These are phyloP conservation scores for Augochlorella aurata DNA, from an alignment of 2,888 invertebrate species.

Conservation along the genomic window DNA sequence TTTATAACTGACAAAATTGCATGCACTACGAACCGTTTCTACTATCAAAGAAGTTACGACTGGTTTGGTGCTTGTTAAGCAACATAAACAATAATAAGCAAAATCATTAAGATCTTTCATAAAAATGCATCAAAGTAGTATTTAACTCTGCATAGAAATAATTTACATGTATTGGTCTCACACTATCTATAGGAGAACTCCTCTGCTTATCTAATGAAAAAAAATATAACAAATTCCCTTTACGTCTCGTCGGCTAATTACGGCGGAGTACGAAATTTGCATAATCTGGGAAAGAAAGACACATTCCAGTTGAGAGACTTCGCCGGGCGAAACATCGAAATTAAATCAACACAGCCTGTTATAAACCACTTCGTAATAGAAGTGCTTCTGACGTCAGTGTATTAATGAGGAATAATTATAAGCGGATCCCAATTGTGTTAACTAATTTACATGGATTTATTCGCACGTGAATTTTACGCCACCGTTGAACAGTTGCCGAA, in stretches of 20 bases:
- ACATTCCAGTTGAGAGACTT: constrained; percentile 22
- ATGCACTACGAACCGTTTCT: no score
- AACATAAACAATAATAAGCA: no score
- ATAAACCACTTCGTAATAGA: constrained; percentile 39
- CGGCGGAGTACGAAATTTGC: neutral
- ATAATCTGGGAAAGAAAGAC: constrained; percentile 7
- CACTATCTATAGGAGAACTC: no score
- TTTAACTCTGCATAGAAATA: no score
- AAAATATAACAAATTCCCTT: neutral
- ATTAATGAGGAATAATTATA: constrained; percentile 58
- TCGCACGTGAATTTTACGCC: constrained; percentile 35
- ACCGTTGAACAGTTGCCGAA: constrained; percentile 14
- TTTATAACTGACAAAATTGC: no score
- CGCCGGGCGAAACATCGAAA: constrained; percentile 20
- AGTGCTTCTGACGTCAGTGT: constrained; percentile 45
- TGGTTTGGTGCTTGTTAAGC: no score
- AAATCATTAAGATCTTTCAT: no score
- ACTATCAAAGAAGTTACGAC: no score
- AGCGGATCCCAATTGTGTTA: constrained; percentile 33
- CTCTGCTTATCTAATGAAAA: neutral
- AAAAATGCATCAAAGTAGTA: no score
- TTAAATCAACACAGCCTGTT: constrained; percentile 53
- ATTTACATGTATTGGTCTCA: no score
- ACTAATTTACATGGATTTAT: constrained; percentile 47
- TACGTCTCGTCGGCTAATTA: neutral